Percentiles rank a stretch among this genome's conserved stretches.
Conservation (phyloP, 1,140 invertebrate genomes). For the Ceratina australensis region DNA sequence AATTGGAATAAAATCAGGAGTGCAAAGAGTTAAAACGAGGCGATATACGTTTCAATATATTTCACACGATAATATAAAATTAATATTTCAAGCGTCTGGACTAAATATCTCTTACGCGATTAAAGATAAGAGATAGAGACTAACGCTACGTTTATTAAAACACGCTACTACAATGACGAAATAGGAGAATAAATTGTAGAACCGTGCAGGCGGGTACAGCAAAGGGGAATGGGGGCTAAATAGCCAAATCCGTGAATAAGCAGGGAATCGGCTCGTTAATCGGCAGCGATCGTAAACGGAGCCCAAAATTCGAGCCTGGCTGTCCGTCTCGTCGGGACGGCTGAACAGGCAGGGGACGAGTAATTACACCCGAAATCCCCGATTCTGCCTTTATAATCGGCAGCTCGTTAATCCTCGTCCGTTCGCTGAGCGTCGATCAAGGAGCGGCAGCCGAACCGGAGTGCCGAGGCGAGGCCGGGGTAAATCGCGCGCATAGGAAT, state of each 20-base stretch:
- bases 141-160: too few relatives aligned
- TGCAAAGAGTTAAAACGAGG: too few relatives aligned
- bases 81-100: too few relatives aligned
- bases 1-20: too few relatives aligned
- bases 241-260: neutral
- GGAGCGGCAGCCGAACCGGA: slow-evolving; percentile 39
- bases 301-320: neutral
- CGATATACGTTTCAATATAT: too few relatives aligned
- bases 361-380: slow-evolving; percentile 39
- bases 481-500: slow-evolving; percentile 54
- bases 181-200: too few relatives aligned
- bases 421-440: slow-evolving; percentile 48
- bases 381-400: slow-evolving; percentile 38
- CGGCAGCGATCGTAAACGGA: neutral
- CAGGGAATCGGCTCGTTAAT: neutral
- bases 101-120: too few relatives aligned
- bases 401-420: slow-evolving; percentile 45
- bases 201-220: too few relatives aligned
- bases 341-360: neutral
- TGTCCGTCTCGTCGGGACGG: neutral
- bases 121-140: too few relatives aligned
- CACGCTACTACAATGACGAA: too few relatives aligned
- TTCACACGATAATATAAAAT: too few relatives aligned
- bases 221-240: neutral
- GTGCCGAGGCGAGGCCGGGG: slow-evolving; percentile 13